Evolutionary conservation across 2,797 vertebrate species (phyloP).

Genomic region (Chlorospingus flavigularis): DNA sequence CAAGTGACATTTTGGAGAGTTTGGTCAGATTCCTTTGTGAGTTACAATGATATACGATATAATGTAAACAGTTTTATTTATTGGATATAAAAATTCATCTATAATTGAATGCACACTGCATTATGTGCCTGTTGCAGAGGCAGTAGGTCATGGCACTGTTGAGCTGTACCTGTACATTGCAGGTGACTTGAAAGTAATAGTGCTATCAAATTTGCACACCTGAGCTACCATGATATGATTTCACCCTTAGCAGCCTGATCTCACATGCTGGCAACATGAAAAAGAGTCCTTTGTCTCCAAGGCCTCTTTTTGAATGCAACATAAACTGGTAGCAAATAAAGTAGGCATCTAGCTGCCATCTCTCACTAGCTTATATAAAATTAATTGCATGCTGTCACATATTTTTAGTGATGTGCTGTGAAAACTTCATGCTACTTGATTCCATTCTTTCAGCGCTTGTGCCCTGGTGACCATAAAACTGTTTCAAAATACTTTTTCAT

Average conservation of each 20-base stretch:
- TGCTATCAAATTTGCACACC: background rate
- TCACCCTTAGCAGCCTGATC: background rate
- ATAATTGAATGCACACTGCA: background rate
- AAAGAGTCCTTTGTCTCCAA: slow-evolving; percentile 13
- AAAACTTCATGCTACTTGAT: background rate
- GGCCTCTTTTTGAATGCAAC: background rate
- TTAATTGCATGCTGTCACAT: background rate
- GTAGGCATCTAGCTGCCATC: background rate
- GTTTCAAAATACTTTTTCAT: background rate
- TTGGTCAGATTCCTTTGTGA: background rate
- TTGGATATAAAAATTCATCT: background rate
- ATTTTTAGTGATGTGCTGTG: background rate
- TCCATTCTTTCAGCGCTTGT: background rate
- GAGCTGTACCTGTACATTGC: background rate
- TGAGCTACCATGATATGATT: background rate
- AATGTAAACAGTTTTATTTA: background rate
- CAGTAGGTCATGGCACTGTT: background rate
- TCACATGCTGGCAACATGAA: background rate
- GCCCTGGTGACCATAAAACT: background rate
- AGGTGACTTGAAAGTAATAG: background rate
- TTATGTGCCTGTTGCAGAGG: background rate
- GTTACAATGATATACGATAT: background rate
- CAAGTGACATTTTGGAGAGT: background rate
- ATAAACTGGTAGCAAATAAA: background rate
- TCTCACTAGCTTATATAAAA: background rate